Conservation (phyloP, 2,797 vertebrate species). For the Cynopterus sphinx region DNA sequence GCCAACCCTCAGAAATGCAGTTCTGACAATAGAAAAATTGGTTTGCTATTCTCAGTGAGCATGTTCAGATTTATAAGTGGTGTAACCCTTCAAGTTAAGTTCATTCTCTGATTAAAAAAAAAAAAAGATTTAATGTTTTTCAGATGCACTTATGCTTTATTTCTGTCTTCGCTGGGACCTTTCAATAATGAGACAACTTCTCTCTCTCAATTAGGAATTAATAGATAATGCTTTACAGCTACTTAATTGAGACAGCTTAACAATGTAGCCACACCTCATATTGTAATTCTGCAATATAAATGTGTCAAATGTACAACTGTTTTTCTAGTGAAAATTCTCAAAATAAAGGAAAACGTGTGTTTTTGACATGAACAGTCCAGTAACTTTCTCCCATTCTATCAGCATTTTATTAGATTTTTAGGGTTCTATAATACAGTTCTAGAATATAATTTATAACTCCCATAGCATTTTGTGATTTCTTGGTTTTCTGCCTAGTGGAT, state of each 20-base stretch:
- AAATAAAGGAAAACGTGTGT: not conserved
- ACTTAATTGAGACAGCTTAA: not conserved
- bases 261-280: not conserved
- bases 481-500: not conserved
- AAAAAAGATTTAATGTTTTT: not conserved
- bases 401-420: not conserved
- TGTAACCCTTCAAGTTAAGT: not conserved
- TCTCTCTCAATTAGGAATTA: not conserved
- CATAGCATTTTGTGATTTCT: not conserved
- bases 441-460: not conserved
- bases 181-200: not conserved
- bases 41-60: not conserved
- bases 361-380: not conserved
- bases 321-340: not conserved
- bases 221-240: not conserved
- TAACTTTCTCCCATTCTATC: not conserved
- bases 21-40: not conserved
- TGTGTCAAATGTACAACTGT: not conserved
- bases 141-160: not conserved
- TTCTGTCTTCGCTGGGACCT: not conserved
- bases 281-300: not conserved
- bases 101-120: not conserved
- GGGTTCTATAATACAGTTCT: not conserved
- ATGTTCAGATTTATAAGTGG: not conserved
- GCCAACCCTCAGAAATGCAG: not conserved